Evolutionary conservation across 2,888 invertebrate species (phyloP).

Genomic region (Lagria hirta): DNA sequence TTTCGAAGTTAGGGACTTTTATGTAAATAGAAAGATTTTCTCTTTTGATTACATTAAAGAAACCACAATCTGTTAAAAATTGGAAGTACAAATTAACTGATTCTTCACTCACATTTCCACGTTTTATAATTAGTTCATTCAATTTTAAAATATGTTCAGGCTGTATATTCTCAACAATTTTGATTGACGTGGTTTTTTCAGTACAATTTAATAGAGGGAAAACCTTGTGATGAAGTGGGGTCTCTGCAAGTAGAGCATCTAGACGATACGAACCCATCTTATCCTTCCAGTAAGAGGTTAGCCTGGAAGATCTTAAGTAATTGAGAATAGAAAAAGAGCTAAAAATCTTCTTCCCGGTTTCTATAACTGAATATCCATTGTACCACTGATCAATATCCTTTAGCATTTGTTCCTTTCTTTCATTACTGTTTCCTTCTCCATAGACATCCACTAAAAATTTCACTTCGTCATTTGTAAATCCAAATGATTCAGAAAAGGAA

Average conservation of each 20-base stretch:
- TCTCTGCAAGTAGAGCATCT: slow-evolving; percentile 15
- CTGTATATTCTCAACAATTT: slow-evolving; percentile 15
- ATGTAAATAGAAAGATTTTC: slow-evolving; percentile 2
- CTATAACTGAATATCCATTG: slow-evolving; percentile 11
- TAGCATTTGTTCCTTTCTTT: slow-evolving; percentile 6
- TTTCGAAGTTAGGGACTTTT: slow-evolving; percentile 5
- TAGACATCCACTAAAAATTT: slow-evolving; percentile 15
- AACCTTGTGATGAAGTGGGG: slow-evolving; percentile 10
- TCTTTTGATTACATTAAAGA: slow-evolving; percentile 8
- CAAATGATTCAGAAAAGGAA: slow-evolving; percentile 14
- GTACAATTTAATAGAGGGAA: slow-evolving; percentile 8
- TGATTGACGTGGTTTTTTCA: slow-evolving; percentile 10
- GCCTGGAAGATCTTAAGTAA: slow-evolving; percentile 9
- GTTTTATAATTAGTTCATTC: slow-evolving; percentile 7
- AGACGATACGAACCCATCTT: slow-evolving; percentile 14
- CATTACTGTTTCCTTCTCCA: slow-evolving; percentile 8
- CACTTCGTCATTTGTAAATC: slow-evolving; percentile 10
- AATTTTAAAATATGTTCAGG: slow-evolving; percentile 14
- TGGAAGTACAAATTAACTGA: slow-evolving; percentile 9
- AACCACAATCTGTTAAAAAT: slow-evolving; percentile 9
- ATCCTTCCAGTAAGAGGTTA: slow-evolving; percentile 14
- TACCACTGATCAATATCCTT: slow-evolving; percentile 10
- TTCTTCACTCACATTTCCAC: slow-evolving; percentile 11
- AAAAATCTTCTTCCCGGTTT: slow-evolving; percentile 11
- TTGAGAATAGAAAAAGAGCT: slow-evolving; percentile 15